phyloP scores from a whole-genome alignment of 2,113 vertebrate genomes.

The Oryzias melastigma region DNA sequence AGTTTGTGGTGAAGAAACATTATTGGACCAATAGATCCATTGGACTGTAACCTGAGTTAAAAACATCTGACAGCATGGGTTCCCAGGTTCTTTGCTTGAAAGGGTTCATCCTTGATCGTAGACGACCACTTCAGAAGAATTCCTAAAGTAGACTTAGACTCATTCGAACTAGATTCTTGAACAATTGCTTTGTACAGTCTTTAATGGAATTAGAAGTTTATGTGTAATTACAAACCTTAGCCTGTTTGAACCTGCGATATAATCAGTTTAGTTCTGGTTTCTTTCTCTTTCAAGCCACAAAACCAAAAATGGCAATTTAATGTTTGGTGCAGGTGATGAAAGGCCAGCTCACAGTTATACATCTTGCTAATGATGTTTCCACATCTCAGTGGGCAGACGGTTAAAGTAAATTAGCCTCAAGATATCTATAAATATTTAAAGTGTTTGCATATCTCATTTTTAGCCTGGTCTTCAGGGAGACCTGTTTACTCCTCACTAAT shows the following conservation, averaged over 20 bases:
- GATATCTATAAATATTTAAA: conserved; percentile 44
- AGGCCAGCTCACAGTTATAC: conserved; percentile 12
- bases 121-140: conserved; percentile 70
- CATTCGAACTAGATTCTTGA: no score
- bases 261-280: no score
- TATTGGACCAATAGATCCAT: conserved; percentile 53
- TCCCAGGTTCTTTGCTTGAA: conserved; percentile 69
- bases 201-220: no score
- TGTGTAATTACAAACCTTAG: no score
- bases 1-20: conserved; percentile 58
- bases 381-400: conserved; percentile 11
- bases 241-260: no score
- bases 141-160: conserved; percentile 75
- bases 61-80: conserved; percentile 76
- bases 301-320: conserved; percentile 13
- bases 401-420: conserved; percentile 19
- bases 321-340: conserved; percentile 14
- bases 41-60: conserved; percentile 77
- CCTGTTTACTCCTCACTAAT: conserved; percentile 13
- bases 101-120: conserved; percentile 81
- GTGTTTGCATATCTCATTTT: conserved; percentile 14
- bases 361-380: conserved; percentile 40
- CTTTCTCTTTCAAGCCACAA: background rate
- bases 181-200: no score
- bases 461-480: background rate